phyloP scores from a whole-genome alignment of 1,140 invertebrate genomes.

The Samia ricini region DNA sequence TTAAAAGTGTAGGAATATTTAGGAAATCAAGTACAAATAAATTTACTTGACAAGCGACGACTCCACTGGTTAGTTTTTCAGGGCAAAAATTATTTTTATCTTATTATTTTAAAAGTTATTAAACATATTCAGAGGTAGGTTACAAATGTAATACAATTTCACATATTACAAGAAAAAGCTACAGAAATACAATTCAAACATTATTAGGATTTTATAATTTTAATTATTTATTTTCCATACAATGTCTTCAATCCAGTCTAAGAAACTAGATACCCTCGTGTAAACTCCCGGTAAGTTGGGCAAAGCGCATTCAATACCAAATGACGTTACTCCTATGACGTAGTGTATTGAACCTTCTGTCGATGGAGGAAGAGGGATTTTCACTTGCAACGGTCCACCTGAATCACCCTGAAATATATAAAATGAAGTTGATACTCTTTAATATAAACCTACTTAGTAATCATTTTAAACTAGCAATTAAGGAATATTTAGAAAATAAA shows the following conservation, averaged over 20 bases:
- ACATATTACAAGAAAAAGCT: too few species aligned
- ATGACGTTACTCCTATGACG: conserved; percentile 84
- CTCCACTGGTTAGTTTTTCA: too few species aligned
- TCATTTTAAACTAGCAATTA: neutral
- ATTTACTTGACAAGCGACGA: too few species aligned
- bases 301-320: conserved; percentile 84
- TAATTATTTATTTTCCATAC: conserved; percentile 36
- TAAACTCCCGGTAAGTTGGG: conserved; percentile 87
- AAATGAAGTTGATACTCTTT: neutral
- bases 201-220: too few species aligned
- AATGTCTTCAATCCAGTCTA: conserved; percentile 81
- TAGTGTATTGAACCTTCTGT: conserved; percentile 32
- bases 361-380: conserved; percentile 25
- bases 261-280: conserved; percentile 82
- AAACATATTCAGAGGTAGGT: too few species aligned
- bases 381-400: conserved; percentile 80
- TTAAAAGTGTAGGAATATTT: too few species aligned
- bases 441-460: neutral
- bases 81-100: too few species aligned
- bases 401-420: conserved; percentile 82
- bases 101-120: too few species aligned
- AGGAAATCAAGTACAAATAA: too few species aligned
- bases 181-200: too few species aligned
- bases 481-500: neutral
- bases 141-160: too few species aligned